These are phyloP conservation scores for Cerastoderma edule DNA, from an alignment of 2,888 invertebrate species.

Conservation along the genomic window DNA sequence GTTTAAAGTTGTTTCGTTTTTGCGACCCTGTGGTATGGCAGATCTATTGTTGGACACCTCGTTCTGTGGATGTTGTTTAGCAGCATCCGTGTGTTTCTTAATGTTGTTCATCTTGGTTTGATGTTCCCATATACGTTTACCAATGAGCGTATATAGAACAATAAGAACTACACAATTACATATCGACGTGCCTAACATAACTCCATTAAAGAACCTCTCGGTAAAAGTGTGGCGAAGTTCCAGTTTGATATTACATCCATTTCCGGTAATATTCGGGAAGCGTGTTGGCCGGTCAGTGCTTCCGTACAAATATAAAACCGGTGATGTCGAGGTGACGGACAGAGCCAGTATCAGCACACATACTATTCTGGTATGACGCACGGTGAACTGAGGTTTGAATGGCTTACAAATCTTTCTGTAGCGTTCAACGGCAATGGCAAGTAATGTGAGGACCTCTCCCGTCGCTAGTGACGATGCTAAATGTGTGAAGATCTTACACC, in stretches of 20 bases:
- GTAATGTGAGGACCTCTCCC: background rate
- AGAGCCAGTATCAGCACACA: background rate
- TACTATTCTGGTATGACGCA: background rate
- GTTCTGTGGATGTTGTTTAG: no score
- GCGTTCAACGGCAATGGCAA: conserved; percentile 2
- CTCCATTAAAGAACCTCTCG: background rate
- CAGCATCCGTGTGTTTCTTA: no score
- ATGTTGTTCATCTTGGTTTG: background rate
- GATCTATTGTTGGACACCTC: no score
- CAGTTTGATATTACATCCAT: background rate
- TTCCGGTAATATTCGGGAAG: background rate
- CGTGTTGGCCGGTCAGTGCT: background rate
- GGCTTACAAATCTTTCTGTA: background rate
- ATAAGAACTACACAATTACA: background rate
- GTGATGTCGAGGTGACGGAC: background rate
- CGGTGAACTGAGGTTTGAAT: background rate
- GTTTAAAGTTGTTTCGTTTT: no score
- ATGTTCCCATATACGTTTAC: background rate
- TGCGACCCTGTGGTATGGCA: no score
- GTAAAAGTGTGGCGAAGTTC: background rate
- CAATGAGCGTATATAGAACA: background rate
- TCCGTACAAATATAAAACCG: background rate
- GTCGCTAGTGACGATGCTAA: background rate
- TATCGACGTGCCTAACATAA: background rate
- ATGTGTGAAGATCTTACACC: background rate